Evolutionary conservation across 2,888 invertebrate genomes (phyloP), one percentile per base, ranked within the genome.

Genomic region (Stenoptilia bipunctidactyla): DNA sequence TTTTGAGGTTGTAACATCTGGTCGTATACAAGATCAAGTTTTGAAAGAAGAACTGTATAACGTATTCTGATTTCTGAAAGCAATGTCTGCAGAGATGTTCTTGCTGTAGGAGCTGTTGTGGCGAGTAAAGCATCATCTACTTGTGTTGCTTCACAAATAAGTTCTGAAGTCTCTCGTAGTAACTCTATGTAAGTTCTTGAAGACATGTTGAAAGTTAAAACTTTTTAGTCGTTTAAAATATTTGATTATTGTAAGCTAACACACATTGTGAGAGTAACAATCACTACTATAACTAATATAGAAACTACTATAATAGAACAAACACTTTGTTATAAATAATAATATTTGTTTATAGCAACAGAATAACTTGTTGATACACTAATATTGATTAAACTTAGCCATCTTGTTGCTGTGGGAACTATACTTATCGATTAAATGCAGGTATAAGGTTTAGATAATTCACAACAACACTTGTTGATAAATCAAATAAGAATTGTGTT

Each of bases 1-100:
- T 97, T 97, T 66, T 98, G 97, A 0, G 97, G 97, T 65, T 97
- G 97, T 30, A 96, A 84, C 53, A 96, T 86, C 77, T 96, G 96
- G 56, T 97, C 97, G 54, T 96, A 94, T 44, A 94, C 92, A 41
- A 89, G 83, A 55, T 94, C 91, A 25, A 97, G 65, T 52, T 87
- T 88, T 48, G 92, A 89, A 14, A 92, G 86, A 0, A 93, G 85
- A 15, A 90, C 77, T 3, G 95, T 91, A 59, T 97, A 97, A 53
- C 92, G 89, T 1, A 94, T 83, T 62, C 95, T 94, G 38, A 97
- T 75, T 42, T 90, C 90, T 13, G 89, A 88, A 0, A 92, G 73
- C 4, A 86, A 65, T 0, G 85, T 83, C 38, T 90, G 88, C 1
- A 90, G 85, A 38, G 87, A 85, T 15, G 75, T 62, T 27, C 87